Evolutionary conservation across 2,888 invertebrate genomes (phyloP).

Genomic region (Dicranocentrus wangi): DNA sequence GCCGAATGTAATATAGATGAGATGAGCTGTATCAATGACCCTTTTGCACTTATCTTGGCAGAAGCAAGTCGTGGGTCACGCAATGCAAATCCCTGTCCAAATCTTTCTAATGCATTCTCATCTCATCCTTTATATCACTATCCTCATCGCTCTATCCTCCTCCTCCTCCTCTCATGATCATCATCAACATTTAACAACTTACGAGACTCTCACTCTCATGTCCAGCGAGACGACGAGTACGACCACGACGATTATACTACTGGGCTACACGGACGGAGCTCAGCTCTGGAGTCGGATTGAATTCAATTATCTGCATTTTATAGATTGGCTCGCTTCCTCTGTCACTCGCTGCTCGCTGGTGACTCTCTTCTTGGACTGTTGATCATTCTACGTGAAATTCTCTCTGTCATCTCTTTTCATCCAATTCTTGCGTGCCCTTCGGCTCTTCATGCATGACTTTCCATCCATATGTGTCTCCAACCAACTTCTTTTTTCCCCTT

Average conservation of each 20-base stretch:
- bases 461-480: slow-evolving; percentile 23
- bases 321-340: slow-evolving; percentile 41
- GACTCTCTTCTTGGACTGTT: slow-evolving; percentile 8
- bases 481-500: slow-evolving; percentile 34
- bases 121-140: background rate
- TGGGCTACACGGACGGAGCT: too few species aligned
- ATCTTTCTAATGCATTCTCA: slow-evolving; percentile 22
- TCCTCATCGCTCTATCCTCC: background rate
- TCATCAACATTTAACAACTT: slow-evolving; percentile 29
- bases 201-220: background rate
- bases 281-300: too few species aligned
- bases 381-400: slow-evolving; percentile 9
- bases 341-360: slow-evolving; percentile 15
- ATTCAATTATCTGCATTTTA: slow-evolving; percentile 51
- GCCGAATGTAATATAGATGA: background rate
- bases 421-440: slow-evolving; percentile 48
- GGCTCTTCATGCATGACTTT: slow-evolving; percentile 51
- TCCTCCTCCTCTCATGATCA: slow-evolving; percentile 19
- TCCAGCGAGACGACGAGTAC: too few species aligned
- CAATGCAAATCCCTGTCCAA: slow-evolving; percentile 45
- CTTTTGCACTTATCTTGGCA: slow-evolving; percentile 16
- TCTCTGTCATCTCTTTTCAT: slow-evolving; percentile 27
- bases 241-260: too few species aligned
- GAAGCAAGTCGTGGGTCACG: slow-evolving; percentile 18
- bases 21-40: slow-evolving; percentile 42